Percentiles rank a stretch among this genome's conserved stretches.
Evolutionary conservation across 1,140 invertebrate genomes (phyloP).

Genomic region (Plectrocnemia conspersa): DNA sequence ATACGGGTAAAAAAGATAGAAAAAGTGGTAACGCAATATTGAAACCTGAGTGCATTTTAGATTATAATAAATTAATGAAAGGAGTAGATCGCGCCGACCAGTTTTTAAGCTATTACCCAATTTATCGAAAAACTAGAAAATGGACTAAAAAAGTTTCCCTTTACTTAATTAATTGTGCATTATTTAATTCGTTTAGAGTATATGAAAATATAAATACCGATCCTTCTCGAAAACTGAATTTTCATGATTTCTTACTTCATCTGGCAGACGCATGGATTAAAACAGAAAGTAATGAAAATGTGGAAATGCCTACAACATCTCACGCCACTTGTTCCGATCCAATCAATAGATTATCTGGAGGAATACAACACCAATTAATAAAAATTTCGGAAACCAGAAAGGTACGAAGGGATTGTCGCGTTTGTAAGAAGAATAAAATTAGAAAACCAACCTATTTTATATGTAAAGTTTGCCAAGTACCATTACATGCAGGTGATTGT

Average conservation of each 20-base stretch:
- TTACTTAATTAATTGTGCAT: conserved; percentile 26
- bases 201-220: background rate
- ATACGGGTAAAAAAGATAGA: conserved; percentile 31
- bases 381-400: conserved; percentile 3
- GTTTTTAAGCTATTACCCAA: conserved; percentile 25
- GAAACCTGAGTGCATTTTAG: conserved; percentile 28
- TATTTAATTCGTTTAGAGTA: conserved; percentile 25
- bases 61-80: conserved; percentile 30
- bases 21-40: conserved; percentile 23
- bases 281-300: background rate
- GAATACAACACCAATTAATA: conserved; percentile 14
- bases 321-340: background rate
- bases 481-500: conserved; percentile 8
- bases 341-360: conserved; percentile 20
- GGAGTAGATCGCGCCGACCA: conserved; percentile 26
- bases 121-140: conserved; percentile 25
- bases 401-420: conserved; percentile 1
- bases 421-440: conserved; percentile 7
- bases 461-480: conserved; percentile 4
- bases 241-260: conserved; percentile 18
- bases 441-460: background rate
- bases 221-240: background rate
- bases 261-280: conserved; percentile 17
- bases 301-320: conserved; percentile 6
- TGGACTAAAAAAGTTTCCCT: conserved; percentile 23